Conservation (phyloP, 2,888 invertebrate genomes). For the Pantelozetes paolii region DNA sequence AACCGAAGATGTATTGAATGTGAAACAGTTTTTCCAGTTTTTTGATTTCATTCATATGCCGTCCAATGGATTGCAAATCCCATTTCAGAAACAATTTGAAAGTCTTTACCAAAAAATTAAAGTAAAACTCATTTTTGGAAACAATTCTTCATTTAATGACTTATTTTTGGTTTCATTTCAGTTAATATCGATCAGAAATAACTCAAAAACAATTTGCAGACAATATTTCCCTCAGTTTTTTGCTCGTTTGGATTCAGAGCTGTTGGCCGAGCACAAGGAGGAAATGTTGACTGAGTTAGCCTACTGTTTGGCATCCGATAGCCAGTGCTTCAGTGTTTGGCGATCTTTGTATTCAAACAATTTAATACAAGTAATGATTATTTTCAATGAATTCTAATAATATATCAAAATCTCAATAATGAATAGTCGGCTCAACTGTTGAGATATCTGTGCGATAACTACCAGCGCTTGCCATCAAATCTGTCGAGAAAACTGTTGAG, state of each 20-base stretch:
- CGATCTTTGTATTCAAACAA: slow-evolving; percentile 65
- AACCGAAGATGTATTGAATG: slow-evolving; percentile 50
- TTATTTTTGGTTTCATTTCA: neutral
- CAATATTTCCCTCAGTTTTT: slow-evolving; percentile 1
- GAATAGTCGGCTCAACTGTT: slow-evolving; percentile 58
- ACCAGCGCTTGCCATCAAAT: slow-evolving; percentile 48
- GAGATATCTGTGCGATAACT: slow-evolving; percentile 53
- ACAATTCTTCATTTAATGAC: neutral
- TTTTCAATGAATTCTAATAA: slow-evolving; percentile 49
- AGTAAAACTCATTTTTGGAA: neutral
- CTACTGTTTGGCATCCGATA: slow-evolving; percentile 62
- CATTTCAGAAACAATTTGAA: slow-evolving; percentile 51
- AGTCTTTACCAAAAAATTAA: slow-evolving; percentile 51
- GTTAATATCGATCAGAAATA: slow-evolving; percentile 14
- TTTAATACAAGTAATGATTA: slow-evolving; percentile 59
- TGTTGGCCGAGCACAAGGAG: neutral
- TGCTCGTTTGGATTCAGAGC: neutral
- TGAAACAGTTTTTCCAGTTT: slow-evolving; percentile 53
- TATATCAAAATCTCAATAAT: slow-evolving; percentile 19
- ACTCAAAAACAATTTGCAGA: neutral
- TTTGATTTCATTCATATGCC: slow-evolving; percentile 51
- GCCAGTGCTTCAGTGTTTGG: slow-evolving; percentile 65
- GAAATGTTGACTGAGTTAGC: slow-evolving; percentile 58
- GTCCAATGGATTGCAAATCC: slow-evolving; percentile 49
- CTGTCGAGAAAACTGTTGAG: slow-evolving; percentile 54